phyloP scores from a whole-genome alignment of 2,888 invertebrate genomes.

The Nephrotoma flavescens region DNA sequence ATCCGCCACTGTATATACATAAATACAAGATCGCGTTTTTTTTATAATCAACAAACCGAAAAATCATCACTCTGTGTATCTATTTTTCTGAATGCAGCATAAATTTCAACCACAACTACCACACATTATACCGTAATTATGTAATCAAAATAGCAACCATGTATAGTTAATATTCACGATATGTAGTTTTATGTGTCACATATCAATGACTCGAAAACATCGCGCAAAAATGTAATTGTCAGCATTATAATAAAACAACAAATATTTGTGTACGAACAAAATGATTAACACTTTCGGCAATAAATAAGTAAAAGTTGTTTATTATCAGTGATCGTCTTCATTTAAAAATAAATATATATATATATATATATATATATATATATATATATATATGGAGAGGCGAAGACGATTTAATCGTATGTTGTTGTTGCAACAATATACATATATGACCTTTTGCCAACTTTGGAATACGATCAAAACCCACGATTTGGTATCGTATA shows the following conservation, averaged over 20 bases:
- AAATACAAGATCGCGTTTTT: too few relatives aligned
- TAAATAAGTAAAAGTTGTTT: background rate
- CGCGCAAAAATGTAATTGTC: background rate
- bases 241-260: background rate
- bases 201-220: background rate
- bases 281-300: background rate
- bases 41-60: background rate
- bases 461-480: background rate
- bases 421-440: background rate
- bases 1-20: too few relatives aligned
- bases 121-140: background rate
- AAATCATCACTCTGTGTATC: background rate
- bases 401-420: background rate
- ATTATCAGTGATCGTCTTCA: background rate
- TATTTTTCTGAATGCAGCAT: background rate
- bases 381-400: background rate
- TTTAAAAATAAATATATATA: background rate
- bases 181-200: background rate
- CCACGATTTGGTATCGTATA: background rate
- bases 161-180: background rate
- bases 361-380: background rate
- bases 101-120: background rate
- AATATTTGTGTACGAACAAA: background rate
- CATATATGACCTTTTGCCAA: background rate
- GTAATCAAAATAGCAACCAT: background rate